Percentiles rank a stretch among this genome's conserved stretches.
phyloP scores from a whole-genome alignment of 2,888 invertebrate genomes.

The Stenolophus ochropezus region DNA sequence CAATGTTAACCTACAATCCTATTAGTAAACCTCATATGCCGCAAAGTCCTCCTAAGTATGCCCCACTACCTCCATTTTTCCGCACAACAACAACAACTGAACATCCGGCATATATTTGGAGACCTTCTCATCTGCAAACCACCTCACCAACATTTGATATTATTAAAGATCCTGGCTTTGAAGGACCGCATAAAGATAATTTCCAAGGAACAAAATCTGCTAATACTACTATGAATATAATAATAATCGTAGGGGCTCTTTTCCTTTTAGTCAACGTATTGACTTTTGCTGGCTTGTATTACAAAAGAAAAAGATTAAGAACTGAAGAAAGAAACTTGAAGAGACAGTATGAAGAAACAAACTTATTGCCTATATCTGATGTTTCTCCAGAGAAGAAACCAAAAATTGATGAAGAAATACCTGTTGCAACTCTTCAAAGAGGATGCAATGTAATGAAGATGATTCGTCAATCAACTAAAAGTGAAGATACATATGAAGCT shows the following conservation, averaged over 20 bases:
- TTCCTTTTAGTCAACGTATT: constrained; percentile 84
- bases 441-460: constrained; percentile 78
- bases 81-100: constrained; percentile 65
- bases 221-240: constrained; percentile 77
- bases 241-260: constrained; percentile 80
- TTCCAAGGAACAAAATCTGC: constrained; percentile 66
- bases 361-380: constrained; percentile 64
- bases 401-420: constrained; percentile 73
- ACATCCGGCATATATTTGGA: constrained; percentile 64
- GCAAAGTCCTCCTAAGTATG: constrained; percentile 57
- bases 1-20: constrained; percentile 29
- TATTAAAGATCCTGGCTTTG: constrained; percentile 62
- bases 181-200: constrained; percentile 62
- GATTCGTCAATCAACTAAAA: constrained; percentile 73
- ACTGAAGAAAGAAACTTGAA: constrained; percentile 74
- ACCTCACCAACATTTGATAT: constrained; percentile 61
- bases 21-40: constrained; percentile 18
- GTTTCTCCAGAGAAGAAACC: constrained; percentile 66
- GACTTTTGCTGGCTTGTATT: constrained; percentile 81
- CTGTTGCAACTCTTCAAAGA: constrained; percentile 68
- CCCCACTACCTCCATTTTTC: constrained; percentile 57
- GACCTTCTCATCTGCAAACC: constrained; percentile 60
- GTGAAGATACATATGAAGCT: constrained; percentile 75
- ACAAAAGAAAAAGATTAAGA: constrained; percentile 78
- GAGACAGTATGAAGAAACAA: constrained; percentile 64